A percentile compares a stretch with the other conserved stretches of the same genome.
These are phyloP conservation scores for Limnephilus marmoratus DNA, from an alignment of 2,888 invertebrate species.

Conservation along the genomic window DNA sequence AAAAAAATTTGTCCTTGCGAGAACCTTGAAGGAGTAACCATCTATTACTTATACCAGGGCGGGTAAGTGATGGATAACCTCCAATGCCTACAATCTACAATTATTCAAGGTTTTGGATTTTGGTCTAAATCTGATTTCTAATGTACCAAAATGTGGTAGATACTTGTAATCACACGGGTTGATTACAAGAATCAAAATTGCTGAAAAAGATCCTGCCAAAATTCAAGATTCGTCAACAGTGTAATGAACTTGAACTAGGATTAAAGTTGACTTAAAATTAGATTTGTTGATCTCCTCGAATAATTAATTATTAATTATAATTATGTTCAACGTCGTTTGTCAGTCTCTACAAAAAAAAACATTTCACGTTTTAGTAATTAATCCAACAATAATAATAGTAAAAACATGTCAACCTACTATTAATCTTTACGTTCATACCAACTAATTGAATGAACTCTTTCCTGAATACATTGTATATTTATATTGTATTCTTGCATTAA, in stretches of 20 bases:
- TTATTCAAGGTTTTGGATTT: too few relatives aligned
- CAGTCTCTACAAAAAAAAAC: not conserved
- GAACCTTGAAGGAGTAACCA: too few relatives aligned
- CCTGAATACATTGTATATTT: not conserved
- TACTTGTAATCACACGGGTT: not conserved
- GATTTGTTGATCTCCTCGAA: not conserved
- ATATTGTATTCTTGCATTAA: not conserved
- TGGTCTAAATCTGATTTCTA: too few relatives aligned
- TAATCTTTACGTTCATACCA: not conserved
- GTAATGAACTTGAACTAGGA: not conserved
- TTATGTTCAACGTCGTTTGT: not conserved
- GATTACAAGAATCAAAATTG: not conserved
- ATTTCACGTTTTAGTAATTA: not conserved
- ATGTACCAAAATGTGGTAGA: too few relatives aligned
- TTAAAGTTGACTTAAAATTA: not conserved
- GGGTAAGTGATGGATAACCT: too few relatives aligned
- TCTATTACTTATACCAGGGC: too few relatives aligned
- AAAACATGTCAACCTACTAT: not conserved
- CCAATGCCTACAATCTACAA: too few relatives aligned
- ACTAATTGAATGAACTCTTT: not conserved
- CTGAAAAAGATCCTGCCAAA: not conserved
- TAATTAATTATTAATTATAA: not conserved
- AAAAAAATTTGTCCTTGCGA: too few relatives aligned
- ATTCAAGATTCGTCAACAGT: not conserved
- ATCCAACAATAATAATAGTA: not conserved